Evolutionary conservation across 2,797 vertebrate genomes (phyloP).

Genomic region (Tadarida brasiliensis): DNA sequence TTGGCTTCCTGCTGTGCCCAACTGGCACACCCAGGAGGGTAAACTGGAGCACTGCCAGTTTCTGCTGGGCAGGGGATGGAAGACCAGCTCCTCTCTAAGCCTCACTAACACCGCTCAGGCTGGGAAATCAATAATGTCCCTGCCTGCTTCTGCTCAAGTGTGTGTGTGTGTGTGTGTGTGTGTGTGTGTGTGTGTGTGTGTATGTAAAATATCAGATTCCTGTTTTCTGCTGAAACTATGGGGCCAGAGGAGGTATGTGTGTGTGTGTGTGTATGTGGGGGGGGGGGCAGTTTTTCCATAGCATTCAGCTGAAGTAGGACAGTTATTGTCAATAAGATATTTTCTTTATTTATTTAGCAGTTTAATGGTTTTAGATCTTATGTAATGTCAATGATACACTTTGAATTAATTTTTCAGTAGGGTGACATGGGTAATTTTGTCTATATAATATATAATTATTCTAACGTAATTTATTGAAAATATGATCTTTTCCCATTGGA

Average conservation of each 20-base stretch:
- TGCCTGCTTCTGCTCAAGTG: background rate
- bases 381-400: background rate
- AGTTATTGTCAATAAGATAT: background rate
- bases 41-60: background rate
- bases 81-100: background rate
- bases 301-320: background rate
- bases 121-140: background rate
- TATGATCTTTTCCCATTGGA: background rate
- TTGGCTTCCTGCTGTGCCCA: background rate
- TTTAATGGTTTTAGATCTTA: background rate
- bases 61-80: background rate
- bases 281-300: background rate
- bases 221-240: background rate
- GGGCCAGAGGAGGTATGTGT: too few relatives aligned
- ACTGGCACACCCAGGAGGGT: background rate
- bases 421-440: background rate
- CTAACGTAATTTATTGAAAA: background rate
- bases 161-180: background rate
- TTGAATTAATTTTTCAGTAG: constrained; percentile 27
- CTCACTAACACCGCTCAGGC: background rate
- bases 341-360: background rate
- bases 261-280: too few relatives aligned
- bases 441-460: background rate
- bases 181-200: background rate
- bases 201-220: background rate